phyloP scores from a whole-genome alignment of 2,797 vertebrate genomes.

The Typhlichthys subterraneus region DNA sequence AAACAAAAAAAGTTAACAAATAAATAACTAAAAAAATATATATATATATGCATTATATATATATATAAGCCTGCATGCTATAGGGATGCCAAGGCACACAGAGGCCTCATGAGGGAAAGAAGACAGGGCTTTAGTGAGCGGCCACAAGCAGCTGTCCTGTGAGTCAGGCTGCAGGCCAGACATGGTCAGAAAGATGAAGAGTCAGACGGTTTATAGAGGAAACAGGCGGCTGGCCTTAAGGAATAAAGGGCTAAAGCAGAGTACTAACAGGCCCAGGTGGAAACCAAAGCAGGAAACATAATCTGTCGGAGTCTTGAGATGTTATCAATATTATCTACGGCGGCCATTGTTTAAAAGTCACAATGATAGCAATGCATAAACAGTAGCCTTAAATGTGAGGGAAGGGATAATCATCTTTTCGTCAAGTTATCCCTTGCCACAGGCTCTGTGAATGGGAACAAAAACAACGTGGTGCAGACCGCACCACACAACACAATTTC shows the following conservation, averaged over 20 bases:
- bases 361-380: not conserved
- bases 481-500: too few species aligned
- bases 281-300: constrained; percentile 40
- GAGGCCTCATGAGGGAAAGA: constrained; percentile 12
- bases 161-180: constrained; percentile 70
- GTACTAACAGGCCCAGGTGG: constrained; percentile 51
- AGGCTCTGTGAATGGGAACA: too few species aligned
- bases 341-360: not conserved
- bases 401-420: too few species aligned
- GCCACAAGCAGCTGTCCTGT: constrained; percentile 61
- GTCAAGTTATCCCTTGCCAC: too few species aligned
- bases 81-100: too few species aligned
- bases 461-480: too few species aligned
- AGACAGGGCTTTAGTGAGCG: constrained; percentile 66
- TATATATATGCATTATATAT: not conserved
- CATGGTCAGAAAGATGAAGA: constrained; percentile 57
- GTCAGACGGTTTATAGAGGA: constrained; percentile 38
- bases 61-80: too few species aligned
- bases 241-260: constrained; percentile 13
- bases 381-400: not conserved
- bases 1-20: too few species aligned
- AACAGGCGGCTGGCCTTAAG: constrained; percentile 33
- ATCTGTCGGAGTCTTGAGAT: not conserved
- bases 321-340: too few species aligned
- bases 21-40: not conserved